phyloP scores from a whole-genome alignment of 2,113 vertebrate genomes.

The Albula goreensis region DNA sequence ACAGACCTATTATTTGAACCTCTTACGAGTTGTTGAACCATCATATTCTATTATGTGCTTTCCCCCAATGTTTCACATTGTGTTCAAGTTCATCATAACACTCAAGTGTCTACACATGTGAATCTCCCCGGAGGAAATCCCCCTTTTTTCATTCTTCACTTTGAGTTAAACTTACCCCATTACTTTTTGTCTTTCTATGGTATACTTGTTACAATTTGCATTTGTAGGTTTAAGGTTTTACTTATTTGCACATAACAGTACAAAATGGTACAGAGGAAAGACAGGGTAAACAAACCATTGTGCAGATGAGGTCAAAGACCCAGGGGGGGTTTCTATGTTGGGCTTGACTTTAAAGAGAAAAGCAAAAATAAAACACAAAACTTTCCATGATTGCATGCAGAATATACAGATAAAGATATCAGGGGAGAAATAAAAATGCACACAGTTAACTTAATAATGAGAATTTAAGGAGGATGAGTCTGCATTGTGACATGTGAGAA shows the following conservation, averaged over 20 bases:
- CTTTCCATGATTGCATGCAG: too few relatives aligned
- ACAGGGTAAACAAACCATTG: too few relatives aligned
- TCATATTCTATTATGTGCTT: slow-evolving; percentile 17
- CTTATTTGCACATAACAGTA: background rate
- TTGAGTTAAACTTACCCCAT: background rate
- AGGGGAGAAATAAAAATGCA: background rate
- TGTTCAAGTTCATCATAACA: background rate
- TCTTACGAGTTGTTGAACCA: slow-evolving; percentile 21
- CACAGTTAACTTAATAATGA: background rate
- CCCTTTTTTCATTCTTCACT: background rate
- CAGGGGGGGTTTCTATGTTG: too few relatives aligned
- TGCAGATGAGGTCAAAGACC: too few relatives aligned
- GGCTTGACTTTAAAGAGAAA: too few relatives aligned
- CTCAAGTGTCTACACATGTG: background rate
- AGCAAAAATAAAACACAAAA: too few relatives aligned
- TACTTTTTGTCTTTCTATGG: background rate
- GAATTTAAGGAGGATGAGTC: background rate
- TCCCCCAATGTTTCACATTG: background rate
- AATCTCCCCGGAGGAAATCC: background rate
- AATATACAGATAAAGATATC: too few relatives aligned
- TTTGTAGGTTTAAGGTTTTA: background rate
- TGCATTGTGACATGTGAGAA: background rate
- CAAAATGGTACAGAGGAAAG: too few relatives aligned
- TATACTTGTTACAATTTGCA: too few relatives aligned
- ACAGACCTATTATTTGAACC: slow-evolving; percentile 16